Conservation (phyloP, 2,888 invertebrate species). For the Adelphocoris suturalis region DNA sequence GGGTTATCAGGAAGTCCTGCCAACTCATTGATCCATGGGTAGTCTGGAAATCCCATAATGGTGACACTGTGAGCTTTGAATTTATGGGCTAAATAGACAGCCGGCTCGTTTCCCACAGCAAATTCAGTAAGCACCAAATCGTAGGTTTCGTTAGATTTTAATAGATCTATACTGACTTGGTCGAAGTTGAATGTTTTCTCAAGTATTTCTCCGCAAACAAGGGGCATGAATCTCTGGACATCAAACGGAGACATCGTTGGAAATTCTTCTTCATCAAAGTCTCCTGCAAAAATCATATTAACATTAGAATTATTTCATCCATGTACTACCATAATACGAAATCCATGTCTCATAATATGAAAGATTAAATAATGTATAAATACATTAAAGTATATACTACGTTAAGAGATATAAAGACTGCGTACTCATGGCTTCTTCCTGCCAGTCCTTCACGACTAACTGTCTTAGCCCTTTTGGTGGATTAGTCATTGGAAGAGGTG, state of each 20-base stretch:
- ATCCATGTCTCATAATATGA: too few species aligned
- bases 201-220: neutral
- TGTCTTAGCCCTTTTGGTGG: constrained; percentile 26
- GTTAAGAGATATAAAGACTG: neutral
- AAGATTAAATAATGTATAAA: too few species aligned
- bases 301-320: too few species aligned
- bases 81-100: constrained; percentile 72
- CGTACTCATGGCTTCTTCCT: constrained; percentile 3
- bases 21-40: constrained; percentile 73
- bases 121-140: constrained; percentile 71
- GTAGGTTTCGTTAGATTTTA: constrained; percentile 68
- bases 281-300: neutral
- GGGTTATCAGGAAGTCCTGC: constrained; percentile 71
- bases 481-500: constrained; percentile 52
- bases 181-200: neutral
- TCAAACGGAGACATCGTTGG: neutral
- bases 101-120: constrained; percentile 64
- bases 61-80: constrained; percentile 59
- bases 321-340: too few species aligned
- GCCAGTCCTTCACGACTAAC: constrained; percentile 44
- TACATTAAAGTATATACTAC: too few species aligned
- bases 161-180: constrained; percentile 21
- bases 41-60: neutral
- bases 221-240: neutral
- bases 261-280: neutral